Evolutionary conservation across 2,888 invertebrate species (phyloP).

Genomic region (Pterobdella sp.): DNA sequence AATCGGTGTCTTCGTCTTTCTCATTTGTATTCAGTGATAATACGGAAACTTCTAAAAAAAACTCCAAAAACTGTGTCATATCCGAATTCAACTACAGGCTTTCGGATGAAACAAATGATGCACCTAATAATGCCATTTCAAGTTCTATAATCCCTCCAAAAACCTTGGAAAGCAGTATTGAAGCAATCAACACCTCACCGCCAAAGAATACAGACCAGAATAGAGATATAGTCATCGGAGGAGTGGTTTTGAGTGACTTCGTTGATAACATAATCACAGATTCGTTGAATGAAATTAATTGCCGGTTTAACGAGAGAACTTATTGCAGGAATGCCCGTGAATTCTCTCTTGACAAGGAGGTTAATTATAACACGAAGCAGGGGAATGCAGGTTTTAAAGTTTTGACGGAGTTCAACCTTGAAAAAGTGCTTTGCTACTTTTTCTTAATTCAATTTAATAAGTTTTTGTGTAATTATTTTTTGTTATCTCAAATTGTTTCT

Average conservation of each 20-base stretch:
- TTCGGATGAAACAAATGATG: too few species aligned
- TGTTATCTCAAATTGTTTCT: too few species aligned
- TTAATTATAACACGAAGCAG: not conserved
- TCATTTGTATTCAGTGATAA: too few species aligned
- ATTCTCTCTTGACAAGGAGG: not conserved
- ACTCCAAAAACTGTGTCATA: too few species aligned
- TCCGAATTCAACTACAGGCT: too few species aligned
- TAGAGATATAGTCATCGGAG: not conserved
- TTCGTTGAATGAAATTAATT: not conserved
- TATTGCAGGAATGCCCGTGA: not conserved
- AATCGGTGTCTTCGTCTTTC: too few species aligned
- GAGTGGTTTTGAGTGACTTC: not conserved
- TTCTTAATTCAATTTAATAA: too few species aligned
- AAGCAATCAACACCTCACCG: not conserved
- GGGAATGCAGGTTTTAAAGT: not conserved
- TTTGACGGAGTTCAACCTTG: not conserved
- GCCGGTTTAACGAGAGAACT: not conserved
- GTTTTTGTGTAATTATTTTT: too few species aligned
- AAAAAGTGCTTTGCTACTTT: too few species aligned
- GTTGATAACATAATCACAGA: slow-evolving; percentile 10
- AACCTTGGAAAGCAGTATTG: not conserved
- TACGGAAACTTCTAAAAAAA: too few species aligned
- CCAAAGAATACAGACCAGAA: too few species aligned
- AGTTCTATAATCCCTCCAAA: not conserved
- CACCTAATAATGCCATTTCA: not conserved